These are phyloP conservation scores for Phenacoccus solenopsis DNA, from an alignment of 1,140 invertebrate species.

Conservation along the genomic window DNA sequence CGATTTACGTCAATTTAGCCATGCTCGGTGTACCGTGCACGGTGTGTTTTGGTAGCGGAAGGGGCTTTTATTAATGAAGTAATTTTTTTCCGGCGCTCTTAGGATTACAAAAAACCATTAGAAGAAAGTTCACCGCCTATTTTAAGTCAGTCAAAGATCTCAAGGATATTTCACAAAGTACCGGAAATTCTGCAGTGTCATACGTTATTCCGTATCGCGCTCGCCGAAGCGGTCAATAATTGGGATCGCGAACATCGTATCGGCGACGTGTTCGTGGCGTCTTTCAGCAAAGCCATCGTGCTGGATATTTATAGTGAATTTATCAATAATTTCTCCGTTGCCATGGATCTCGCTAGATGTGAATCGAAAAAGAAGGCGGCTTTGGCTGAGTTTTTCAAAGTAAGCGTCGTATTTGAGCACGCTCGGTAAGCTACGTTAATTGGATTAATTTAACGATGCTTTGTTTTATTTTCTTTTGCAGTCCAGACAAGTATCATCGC, in stretches of 20 bases:
- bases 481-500: slow-evolving; percentile 81
- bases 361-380: slow-evolving; percentile 84
- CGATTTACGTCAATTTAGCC: no score
- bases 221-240: slow-evolving; percentile 71
- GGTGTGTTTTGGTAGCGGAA: no score
- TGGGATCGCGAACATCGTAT: slow-evolving; percentile 91
- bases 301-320: slow-evolving; percentile 90
- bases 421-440: no score
- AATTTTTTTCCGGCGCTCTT: slow-evolving; percentile 29
- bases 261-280: slow-evolving; percentile 85
- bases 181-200: slow-evolving; percentile 91
- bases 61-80: no score
- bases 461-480: slow-evolving; percentile 33
- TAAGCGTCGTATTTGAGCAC: slow-evolving; percentile 32
- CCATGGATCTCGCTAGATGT: slow-evolving; percentile 89
- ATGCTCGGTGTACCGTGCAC: no score
- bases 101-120: slow-evolving; percentile 89
- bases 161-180: slow-evolving; percentile 72
- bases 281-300: slow-evolving; percentile 85
- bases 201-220: slow-evolving; percentile 81
- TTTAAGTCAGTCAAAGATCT: slow-evolving; percentile 67
- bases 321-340: slow-evolving; percentile 92
- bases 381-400: slow-evolving; percentile 84
- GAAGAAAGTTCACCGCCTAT: slow-evolving; percentile 76
- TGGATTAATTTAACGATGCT: neutral